Evolutionary conservation across 1,140 invertebrate species (phyloP).

Genomic region (Microvelia longipes): DNA sequence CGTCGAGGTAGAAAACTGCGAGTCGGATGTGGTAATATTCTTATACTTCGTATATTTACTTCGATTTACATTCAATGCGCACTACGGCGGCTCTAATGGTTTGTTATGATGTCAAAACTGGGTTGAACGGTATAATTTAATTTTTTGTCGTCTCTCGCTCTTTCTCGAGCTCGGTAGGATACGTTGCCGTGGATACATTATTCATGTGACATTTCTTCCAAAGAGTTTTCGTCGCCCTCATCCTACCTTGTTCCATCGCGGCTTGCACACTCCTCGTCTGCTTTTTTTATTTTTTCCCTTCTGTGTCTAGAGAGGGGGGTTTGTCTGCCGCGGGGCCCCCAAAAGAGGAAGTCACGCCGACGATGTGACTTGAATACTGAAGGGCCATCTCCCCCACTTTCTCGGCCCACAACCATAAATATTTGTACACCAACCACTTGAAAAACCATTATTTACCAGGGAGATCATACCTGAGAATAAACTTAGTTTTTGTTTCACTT

Average conservation of each 20-base stretch:
- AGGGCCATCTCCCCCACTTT: background rate
- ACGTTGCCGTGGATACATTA: constrained; percentile 9
- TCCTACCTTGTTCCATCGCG: background rate
- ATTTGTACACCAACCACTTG: background rate
- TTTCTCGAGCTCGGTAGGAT: background rate
- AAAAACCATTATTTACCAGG: background rate
- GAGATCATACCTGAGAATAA: background rate
- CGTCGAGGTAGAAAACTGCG: too few relatives aligned
- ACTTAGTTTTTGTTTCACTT: background rate
- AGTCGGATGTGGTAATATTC: too few relatives aligned
- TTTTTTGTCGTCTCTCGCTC: constrained; percentile 10
- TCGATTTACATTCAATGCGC: constrained; percentile 15
- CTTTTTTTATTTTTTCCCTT: background rate
- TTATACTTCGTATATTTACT: too few relatives aligned
- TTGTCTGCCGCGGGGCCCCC: background rate
- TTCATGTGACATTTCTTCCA: constrained; percentile 10
- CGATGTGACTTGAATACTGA: background rate
- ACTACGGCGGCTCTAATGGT: constrained; percentile 6
- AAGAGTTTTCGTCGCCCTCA: background rate
- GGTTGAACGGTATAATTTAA: constrained; percentile 17
- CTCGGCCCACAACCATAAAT: background rate
- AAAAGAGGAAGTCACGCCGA: background rate
- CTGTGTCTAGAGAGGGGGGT: background rate
- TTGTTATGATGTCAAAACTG: constrained; percentile 17
- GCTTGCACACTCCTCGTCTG: background rate